phyloP scores from a whole-genome alignment of 2,113 vertebrate species.

The Cololabis saira region DNA sequence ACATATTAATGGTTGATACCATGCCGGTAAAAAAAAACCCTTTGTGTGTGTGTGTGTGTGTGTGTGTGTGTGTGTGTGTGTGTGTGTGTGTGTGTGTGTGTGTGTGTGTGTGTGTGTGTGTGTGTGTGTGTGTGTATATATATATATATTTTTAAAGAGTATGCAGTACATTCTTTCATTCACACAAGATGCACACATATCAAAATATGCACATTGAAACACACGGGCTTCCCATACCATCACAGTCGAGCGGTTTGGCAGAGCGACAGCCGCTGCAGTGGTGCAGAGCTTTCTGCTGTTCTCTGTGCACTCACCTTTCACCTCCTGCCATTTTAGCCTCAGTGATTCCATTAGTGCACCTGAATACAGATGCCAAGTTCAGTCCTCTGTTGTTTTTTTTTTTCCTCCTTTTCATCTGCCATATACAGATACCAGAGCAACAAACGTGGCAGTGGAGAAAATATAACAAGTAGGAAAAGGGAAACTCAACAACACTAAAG shows the following conservation, averaged over 20 bases:
- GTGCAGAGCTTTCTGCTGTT: constrained; percentile 67
- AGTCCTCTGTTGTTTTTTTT: constrained; percentile 47
- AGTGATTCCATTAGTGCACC: constrained; percentile 79
- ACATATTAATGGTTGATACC: too few relatives aligned
- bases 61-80: too few relatives aligned
- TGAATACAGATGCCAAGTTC: constrained; percentile 70
- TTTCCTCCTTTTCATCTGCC: constrained; percentile 17
- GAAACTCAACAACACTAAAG: constrained; percentile 38
- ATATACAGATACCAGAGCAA: constrained; percentile 35
- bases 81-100: too few relatives aligned
- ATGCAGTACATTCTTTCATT: neutral
- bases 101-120: too few relatives aligned
- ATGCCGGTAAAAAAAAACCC: too few relatives aligned
- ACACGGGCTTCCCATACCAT: constrained; percentile 58
- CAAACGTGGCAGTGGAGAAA: constrained; percentile 29
- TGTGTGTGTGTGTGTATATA: too few relatives aligned
- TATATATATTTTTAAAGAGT: neutral
- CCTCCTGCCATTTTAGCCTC: constrained; percentile 80
- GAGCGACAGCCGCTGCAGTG: constrained; percentile 67
- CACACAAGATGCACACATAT: constrained; percentile 8
- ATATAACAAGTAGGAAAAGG: constrained; percentile 16
- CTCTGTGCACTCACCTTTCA: constrained; percentile 78
- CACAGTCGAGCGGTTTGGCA: constrained; percentile 71
- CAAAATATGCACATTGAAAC: constrained; percentile 23
- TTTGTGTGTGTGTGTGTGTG: too few relatives aligned